Percentiles rank a stretch among this genome's conserved stretches.
Evolutionary conservation across 2,797 vertebrate species (phyloP).

Genomic region (Peromyscus melanophrys): DNA sequence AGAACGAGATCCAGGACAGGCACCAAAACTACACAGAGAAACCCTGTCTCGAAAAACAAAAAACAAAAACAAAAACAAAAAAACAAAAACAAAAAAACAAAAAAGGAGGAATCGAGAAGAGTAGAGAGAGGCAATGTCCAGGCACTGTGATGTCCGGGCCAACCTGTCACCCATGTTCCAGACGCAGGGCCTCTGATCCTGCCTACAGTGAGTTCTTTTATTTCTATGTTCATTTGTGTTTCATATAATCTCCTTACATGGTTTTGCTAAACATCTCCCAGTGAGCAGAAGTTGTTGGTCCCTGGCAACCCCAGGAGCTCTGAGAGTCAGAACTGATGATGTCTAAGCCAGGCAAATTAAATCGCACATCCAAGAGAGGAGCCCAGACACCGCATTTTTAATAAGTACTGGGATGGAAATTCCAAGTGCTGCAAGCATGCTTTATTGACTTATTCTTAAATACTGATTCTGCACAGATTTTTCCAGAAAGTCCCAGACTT

Average conservation of each 20-base stretch:
- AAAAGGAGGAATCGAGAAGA: neutral
- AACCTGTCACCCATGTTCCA: too few species aligned
- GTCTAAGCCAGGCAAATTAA: neutral
- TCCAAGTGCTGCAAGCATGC: neutral
- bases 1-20: too few species aligned
- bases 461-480: neutral
- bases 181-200: neutral
- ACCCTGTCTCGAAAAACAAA: too few species aligned
- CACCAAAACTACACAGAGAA: too few species aligned
- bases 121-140: neutral
- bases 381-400: neutral
- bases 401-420: neutral
- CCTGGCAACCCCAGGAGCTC: neutral
- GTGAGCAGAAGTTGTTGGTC: neutral
- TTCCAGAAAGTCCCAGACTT: neutral
- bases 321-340: neutral
- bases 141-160: too few species aligned
- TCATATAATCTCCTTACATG: neutral
- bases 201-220: neutral
- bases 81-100: too few species aligned
- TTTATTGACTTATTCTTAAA: slow-evolving; percentile 10
- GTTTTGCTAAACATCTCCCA: neutral
- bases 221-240: neutral
- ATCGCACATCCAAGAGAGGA: neutral
- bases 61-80: too few species aligned